Base-by-base conservation (phyloP, 2,113 vertebrate species). In the Macaca nemestrina region DNA sequence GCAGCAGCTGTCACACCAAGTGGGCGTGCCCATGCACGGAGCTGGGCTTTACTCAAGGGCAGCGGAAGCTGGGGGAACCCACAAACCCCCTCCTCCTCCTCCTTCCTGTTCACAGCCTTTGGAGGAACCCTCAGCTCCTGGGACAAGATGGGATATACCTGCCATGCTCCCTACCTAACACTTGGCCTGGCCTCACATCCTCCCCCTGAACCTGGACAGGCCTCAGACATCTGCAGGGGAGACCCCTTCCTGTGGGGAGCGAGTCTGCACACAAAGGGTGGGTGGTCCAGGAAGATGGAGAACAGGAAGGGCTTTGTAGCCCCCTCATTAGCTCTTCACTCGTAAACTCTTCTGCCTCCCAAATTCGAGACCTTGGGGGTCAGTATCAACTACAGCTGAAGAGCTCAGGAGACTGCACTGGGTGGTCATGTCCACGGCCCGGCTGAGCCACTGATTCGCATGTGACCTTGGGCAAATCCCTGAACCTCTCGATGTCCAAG, bases 351-450 rank as follows among this genome's bases (percentile, higher is more conserved):
- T 48, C 68, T 35, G 25, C 55, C 25, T 20, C 43, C 38, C 32
- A 13, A 32, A 30, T 14, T 40, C 16, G 43, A 35, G 1, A 27
- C 57, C 27, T n/a, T 35, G 1, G 35, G 22, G 64, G 50, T n/a
- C 61, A 8, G 27, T 2, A 16, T 30, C 76, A 48, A 32, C 18
- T 1, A 38, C 18, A 7, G 22, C 8, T 5, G 20, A 80, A 12
- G 45, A 11, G 6, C 55, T 67, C 17, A 3, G 12, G 43, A 14
- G 13, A 50, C 57, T 3, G 35, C 30, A 1, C 16, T 1, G 38
- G 23, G 20, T 4, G 1, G 25, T 27, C 55, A 32, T 0, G 0
- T 0, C 6, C 2, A 5, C 7, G 32, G 32, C 57, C 52, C 0
- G 0, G 6, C 52, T 17, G 20, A 88, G 35, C 80, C 48, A 40